phyloP scores from a whole-genome alignment of 2,113 vertebrate genomes.

The Microcebus ravelobensis region DNA sequence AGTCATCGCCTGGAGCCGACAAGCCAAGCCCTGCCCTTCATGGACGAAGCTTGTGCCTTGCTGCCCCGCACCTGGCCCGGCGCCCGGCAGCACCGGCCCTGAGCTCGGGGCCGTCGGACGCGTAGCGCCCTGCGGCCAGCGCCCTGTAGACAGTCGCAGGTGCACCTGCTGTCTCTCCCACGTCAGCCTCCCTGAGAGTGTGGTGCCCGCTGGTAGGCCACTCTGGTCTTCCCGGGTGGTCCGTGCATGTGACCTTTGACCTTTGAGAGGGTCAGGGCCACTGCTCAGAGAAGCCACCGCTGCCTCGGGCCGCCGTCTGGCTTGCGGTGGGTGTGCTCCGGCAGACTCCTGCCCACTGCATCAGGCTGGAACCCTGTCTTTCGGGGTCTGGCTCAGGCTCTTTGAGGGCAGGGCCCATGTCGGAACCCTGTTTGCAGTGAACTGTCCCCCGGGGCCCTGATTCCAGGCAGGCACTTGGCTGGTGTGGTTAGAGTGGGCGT shows the following conservation, averaged over 20 bases:
- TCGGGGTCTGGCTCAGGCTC: not conserved
- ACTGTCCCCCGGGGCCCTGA: not conserved
- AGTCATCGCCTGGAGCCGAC: not conserved
- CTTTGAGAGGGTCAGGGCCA: not conserved
- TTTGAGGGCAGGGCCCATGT: not conserved
- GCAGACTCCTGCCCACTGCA: accelerated
- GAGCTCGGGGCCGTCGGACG: accelerated
- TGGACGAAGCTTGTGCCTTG: not conserved
- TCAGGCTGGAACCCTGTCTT: accelerated
- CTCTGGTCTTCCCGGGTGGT: accelerated
- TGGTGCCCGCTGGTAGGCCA: accelerated
- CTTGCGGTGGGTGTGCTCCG: not conserved
- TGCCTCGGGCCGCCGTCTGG: not conserved
- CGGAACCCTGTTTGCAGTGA: not conserved
- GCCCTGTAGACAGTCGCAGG: accelerated
- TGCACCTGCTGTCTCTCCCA: not conserved
- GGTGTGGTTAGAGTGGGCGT: not conserved
- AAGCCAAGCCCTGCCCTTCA: not conserved
- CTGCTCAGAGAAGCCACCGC: not conserved
- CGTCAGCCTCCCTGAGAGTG: not conserved
- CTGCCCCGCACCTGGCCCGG: not conserved
- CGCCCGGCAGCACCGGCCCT: accelerated
- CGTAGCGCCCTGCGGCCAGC: accelerated
- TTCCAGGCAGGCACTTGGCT: not conserved
- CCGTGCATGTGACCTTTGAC: accelerated